phyloP scores from a whole-genome alignment of 2,113 vertebrate genomes.

The Casuarius casuarius region DNA sequence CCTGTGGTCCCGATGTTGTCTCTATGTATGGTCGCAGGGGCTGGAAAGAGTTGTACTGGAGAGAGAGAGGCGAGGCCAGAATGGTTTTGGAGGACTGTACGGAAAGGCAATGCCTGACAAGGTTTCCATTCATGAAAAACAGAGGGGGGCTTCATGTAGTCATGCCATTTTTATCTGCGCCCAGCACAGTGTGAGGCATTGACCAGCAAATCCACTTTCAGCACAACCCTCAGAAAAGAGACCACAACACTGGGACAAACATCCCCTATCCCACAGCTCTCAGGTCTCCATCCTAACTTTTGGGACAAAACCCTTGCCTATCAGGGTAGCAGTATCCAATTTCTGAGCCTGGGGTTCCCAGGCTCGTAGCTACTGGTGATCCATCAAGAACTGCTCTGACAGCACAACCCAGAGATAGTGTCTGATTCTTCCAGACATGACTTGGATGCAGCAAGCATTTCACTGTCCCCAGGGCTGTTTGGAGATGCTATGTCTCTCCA shows the following conservation, averaged over 20 bases:
- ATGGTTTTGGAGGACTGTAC: neutral
- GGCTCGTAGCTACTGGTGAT: neutral
- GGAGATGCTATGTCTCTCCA: constrained; percentile 20
- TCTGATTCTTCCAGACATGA: neutral
- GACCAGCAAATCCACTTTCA: neutral
- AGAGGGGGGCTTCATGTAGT: neutral
- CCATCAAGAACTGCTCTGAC: neutral
- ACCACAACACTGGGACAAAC: neutral
- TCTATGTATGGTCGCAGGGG: neutral
- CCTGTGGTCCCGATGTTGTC: neutral
- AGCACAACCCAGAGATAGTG: neutral
- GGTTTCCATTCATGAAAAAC: neutral
- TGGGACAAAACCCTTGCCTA: neutral
- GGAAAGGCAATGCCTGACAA: neutral
- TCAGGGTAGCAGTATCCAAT: neutral
- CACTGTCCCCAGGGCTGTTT: neutral
- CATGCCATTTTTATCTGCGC: neutral
- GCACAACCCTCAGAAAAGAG: neutral
- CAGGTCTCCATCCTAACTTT: neutral
- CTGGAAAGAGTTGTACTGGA: neutral
- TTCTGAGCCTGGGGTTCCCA: neutral
- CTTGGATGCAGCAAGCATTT: neutral
- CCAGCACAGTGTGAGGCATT: neutral
- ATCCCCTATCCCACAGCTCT: neutral
- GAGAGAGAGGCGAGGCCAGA: neutral